Conservation (phyloP, 1,140 invertebrate genomes). For the Triops cancriformis region DNA sequence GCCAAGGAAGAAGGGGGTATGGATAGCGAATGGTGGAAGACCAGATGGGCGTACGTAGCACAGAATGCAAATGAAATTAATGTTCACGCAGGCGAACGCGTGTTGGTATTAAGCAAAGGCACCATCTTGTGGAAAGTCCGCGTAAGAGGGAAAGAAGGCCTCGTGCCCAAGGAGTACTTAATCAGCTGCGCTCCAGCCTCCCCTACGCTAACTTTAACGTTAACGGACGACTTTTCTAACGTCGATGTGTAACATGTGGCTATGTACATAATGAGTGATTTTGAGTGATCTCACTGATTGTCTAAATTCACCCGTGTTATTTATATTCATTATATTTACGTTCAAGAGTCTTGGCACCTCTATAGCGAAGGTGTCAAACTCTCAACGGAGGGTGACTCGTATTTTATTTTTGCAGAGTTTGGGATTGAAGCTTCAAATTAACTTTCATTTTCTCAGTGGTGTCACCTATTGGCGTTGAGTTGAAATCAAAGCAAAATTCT, state of each 20-base stretch:
- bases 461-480: too few relatives aligned
- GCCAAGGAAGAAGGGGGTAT: too few relatives aligned
- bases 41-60: slow-evolving; percentile 26
- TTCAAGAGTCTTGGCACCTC: too few relatives aligned
- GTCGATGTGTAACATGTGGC: not conserved
- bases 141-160: slow-evolving; percentile 13
- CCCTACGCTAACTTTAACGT: not conserved
- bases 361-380: too few relatives aligned
- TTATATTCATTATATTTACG: too few relatives aligned
- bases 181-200: not conserved
- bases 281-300: not conserved
- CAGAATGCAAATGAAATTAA: slow-evolving; percentile 17
- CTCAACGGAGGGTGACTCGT: too few relatives aligned
- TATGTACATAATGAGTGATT: not conserved
- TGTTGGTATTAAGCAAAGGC: slow-evolving; percentile 20
- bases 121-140: slow-evolving; percentile 21
- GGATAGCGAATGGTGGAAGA: not conserved
- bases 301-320: too few relatives aligned
- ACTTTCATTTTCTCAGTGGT: too few relatives aligned
- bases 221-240: not conserved
- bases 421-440: too few relatives aligned
- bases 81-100: slow-evolving; percentile 19
- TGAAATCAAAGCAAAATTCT: too few relatives aligned
- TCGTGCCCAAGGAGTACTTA: slow-evolving; percentile 26
- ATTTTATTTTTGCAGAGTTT: too few relatives aligned